Conservation (phyloP, 2,797 vertebrate species). For the Eupleurogrammus muticus region DNA sequence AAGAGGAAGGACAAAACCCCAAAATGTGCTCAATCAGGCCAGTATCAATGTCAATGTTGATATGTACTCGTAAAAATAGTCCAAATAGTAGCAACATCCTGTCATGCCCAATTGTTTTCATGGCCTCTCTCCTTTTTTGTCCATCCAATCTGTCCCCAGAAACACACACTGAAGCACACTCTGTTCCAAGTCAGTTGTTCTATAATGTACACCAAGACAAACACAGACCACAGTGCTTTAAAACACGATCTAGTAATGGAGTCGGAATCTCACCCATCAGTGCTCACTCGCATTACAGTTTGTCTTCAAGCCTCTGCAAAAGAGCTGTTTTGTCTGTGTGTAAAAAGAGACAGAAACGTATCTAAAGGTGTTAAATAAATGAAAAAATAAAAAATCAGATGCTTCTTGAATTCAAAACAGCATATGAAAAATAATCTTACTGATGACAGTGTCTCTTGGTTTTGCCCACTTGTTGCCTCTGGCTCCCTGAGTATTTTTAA, state of each 20-base stretch:
- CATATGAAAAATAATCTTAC: conserved; percentile 23
- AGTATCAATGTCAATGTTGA: conserved; percentile 25
- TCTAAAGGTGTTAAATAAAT: conserved; percentile 19
- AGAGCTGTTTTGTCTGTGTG: conserved; percentile 19
- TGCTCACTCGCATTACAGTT: conserved; percentile 61
- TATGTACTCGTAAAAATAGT: conserved; percentile 29
- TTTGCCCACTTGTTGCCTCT: conserved; percentile 49
- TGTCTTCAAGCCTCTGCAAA: conserved; percentile 57
- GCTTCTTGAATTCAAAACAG: conserved; percentile 23
- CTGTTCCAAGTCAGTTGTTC: conserved; percentile 47
- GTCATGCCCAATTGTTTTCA: conserved; percentile 25
- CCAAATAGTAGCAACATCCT: conserved; percentile 44
- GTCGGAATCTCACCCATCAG: conserved; percentile 73
- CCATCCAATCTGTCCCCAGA: conserved; percentile 37
- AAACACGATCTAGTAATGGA: conserved; percentile 70
- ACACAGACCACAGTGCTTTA: conserved; percentile 66
- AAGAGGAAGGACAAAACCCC: conserved; percentile 23
- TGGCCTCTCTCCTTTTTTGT: conserved; percentile 45
- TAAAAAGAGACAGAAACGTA: conserved; percentile 32
- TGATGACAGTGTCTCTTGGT: conserved; percentile 28
- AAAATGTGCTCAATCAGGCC: conserved; percentile 26
- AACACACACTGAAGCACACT: conserved; percentile 38
- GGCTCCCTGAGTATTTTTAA: conserved; percentile 24
- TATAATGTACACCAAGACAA: conserved; percentile 60
- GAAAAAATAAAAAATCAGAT: conserved; percentile 7